Conservation (phyloP, 2,113 vertebrate genomes). For the Glaucomys volans region DNA sequence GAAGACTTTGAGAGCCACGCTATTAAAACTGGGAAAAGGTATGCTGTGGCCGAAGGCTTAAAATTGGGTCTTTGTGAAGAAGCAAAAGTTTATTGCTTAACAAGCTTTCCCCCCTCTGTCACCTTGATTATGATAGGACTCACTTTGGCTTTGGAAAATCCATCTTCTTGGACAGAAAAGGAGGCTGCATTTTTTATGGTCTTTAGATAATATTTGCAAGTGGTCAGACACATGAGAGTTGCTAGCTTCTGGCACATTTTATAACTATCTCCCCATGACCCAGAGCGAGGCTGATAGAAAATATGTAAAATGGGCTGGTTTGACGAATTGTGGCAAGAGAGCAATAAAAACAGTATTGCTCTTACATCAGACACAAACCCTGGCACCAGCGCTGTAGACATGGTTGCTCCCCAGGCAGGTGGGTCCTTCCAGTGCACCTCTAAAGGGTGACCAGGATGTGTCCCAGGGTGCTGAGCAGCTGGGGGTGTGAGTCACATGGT, state of each 20-base stretch:
- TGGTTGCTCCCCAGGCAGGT: conserved; percentile 75
- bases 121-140: conserved; percentile 41
- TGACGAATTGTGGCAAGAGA: conserved; percentile 1
- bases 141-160: conserved; percentile 65
- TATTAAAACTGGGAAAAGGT: conserved; percentile 27
- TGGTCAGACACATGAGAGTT: conserved; percentile 49
- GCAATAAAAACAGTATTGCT: not conserved
- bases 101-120: not conserved
- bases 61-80: conserved; percentile 57
- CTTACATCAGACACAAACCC: not conserved
- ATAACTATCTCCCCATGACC: conserved; percentile 42
- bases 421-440: conserved; percentile 65
- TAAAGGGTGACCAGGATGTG: conserved; percentile 44
- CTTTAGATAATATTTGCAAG: conserved; percentile 39
- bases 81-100: not conserved
- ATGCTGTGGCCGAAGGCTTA: not conserved
- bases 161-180: conserved; percentile 35
- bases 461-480: conserved; percentile 10
- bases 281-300: conserved; percentile 62
- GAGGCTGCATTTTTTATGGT: conserved; percentile 61
- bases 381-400: conserved; percentile 56
- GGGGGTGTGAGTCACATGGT: conserved; percentile 56
- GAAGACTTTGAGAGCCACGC: conserved; percentile 50
- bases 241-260: conserved; percentile 53
- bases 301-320: conserved; percentile 61